phyloP scores from a whole-genome alignment of 2,797 vertebrate genomes.

The Carapus acus region DNA sequence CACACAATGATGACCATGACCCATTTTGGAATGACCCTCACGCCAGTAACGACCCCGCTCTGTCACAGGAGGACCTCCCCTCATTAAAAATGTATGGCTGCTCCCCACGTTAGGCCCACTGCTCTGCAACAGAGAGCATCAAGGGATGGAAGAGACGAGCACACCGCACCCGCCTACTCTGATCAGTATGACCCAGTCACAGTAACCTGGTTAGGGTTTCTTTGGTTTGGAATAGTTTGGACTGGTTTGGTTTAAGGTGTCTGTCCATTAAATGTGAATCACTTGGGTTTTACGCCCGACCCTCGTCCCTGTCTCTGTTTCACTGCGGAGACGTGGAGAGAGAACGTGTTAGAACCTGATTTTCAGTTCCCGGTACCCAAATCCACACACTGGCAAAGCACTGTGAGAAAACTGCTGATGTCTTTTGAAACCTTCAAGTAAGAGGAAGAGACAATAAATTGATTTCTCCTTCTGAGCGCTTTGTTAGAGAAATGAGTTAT shows the following conservation, averaged over 20 bases:
- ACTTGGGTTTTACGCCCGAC: slow-evolving; percentile 15
- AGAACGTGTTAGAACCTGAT: slow-evolving; percentile 37
- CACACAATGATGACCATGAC: slow-evolving; percentile 12
- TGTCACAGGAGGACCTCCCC: slow-evolving; percentile 37
- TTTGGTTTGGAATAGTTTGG: slow-evolving; percentile 15
- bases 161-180: slow-evolving; percentile 2
- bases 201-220: slow-evolving; percentile 35
- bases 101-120: slow-evolving; percentile 6
- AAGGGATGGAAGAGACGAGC: too few relatives aligned
- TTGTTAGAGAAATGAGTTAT: neutral
- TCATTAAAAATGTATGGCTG: slow-evolving; percentile 36
- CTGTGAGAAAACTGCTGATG: slow-evolving; percentile 19
- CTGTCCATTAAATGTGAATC: slow-evolving; percentile 61
- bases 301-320: slow-evolving; percentile 2
- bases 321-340: slow-evolving; percentile 17
- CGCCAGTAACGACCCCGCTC: slow-evolving; percentile 27
- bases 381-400: slow-evolving; percentile 14
- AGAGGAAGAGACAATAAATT: too few relatives aligned
- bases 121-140: neutral
- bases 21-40: slow-evolving; percentile 32
- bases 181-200: slow-evolving; percentile 12
- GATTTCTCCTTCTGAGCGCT: slow-evolving; percentile 15
- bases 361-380: slow-evolving; percentile 30
- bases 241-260: slow-evolving; percentile 59
- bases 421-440: neutral